These are phyloP conservation scores for Goniozus legneri DNA, from an alignment of 1,140 invertebrate genomes.

Conservation along the genomic window DNA sequence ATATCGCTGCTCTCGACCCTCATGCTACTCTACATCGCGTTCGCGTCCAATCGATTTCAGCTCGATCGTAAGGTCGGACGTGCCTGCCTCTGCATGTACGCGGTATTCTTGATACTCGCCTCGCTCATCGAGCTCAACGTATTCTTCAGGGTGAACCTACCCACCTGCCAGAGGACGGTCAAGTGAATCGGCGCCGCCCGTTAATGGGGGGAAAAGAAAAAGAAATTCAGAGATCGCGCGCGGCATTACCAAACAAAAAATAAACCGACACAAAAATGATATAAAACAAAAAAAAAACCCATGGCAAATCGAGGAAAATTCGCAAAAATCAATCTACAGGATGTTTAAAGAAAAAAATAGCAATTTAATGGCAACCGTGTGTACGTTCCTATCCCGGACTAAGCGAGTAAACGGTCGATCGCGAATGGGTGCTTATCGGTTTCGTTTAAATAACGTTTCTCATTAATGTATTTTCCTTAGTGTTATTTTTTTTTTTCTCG, in stretches of 20 bases:
- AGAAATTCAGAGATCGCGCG: too few species aligned
- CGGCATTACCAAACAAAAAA: too few species aligned
- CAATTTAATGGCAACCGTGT: not conserved
- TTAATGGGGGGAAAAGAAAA: too few species aligned
- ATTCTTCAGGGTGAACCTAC: slow-evolving; percentile 81
- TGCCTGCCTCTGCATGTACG: slow-evolving; percentile 74
- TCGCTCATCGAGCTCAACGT: slow-evolving; percentile 83
- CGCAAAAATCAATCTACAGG: too few species aligned
- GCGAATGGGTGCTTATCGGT: slow-evolving; percentile 29
- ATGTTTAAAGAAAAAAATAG: too few species aligned
- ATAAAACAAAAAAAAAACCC: too few species aligned
- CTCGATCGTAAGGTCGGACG: slow-evolving; percentile 75
- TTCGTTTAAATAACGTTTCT: too few species aligned
- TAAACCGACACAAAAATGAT: too few species aligned
- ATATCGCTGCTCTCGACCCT: slow-evolving; percentile 76
- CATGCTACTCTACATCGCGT: slow-evolving; percentile 71
- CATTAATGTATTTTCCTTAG: too few species aligned
- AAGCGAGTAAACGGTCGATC: slow-evolving; percentile 15
- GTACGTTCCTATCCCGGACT: slow-evolving; percentile 2
- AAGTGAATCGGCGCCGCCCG: slow-evolving; percentile 36
- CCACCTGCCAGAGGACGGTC: slow-evolving; percentile 64
- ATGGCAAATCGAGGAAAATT: too few species aligned
- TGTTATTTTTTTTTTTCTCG: slow-evolving; percentile 11
- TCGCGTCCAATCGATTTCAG: slow-evolving; percentile 75
- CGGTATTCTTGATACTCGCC: slow-evolving; percentile 73